Conservation (phyloP, 2,113 vertebrate genomes). For the Gallinago media region DNA sequence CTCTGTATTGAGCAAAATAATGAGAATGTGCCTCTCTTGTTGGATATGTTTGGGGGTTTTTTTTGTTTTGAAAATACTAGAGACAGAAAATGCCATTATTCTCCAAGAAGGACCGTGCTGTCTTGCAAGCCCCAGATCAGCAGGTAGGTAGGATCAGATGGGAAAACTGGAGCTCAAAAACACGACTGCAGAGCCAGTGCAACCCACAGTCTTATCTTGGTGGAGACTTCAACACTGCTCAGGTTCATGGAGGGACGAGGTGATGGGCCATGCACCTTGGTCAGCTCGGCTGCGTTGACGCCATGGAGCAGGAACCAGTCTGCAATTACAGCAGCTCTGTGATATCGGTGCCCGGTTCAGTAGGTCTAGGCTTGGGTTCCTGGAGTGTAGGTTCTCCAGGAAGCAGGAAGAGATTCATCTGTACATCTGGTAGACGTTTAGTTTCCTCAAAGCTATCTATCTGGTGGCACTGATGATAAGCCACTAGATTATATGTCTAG, state of each 20-base stretch:
- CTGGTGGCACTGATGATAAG: neutral
- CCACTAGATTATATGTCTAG: neutral
- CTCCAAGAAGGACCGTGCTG: neutral
- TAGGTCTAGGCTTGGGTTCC: neutral
- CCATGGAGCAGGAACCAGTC: neutral
- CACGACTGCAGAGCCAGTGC: rapidly evolving
- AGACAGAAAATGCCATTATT: neutral
- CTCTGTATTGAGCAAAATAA: neutral
- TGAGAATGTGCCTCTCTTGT: neutral
- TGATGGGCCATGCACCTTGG: neutral
- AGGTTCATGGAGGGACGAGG: neutral
- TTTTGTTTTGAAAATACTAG: neutral
- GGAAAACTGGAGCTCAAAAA: neutral
- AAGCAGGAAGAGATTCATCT: neutral
- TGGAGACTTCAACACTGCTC: neutral
- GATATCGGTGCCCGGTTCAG: neutral
- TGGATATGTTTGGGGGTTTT: neutral
- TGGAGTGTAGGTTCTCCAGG: neutral
- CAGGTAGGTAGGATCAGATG: neutral
- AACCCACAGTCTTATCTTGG: neutral
- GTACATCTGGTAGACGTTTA: neutral
- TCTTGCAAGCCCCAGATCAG: neutral
- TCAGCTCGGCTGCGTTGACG: neutral
- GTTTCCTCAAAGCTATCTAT: neutral
- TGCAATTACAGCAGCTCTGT: neutral